These are phyloP conservation scores for Phacellophora camtschatica DNA, from an alignment of 30 jellyfish, hydroid and myxozoan genomes.

Conservation along the genomic window DNA sequence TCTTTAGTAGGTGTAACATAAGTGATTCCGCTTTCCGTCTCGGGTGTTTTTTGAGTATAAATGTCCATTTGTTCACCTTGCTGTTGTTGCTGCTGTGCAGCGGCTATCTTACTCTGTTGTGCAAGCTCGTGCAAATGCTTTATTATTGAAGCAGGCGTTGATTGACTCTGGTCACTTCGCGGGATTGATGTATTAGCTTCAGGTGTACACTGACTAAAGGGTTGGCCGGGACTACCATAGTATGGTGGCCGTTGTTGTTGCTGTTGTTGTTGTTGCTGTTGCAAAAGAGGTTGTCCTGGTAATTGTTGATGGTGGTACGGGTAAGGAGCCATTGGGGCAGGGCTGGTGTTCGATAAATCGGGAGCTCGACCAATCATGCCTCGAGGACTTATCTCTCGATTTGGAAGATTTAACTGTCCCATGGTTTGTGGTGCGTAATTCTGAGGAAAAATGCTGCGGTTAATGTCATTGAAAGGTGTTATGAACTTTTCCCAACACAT, in stretches of 20 bases:
- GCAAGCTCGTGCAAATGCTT: slow-evolving; percentile 59
- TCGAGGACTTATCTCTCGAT: slow-evolving; percentile 1
- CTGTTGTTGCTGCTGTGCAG: slow-evolving; percentile 16
- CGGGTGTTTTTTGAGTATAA: slow-evolving; percentile 44
- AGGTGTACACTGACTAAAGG: slow-evolving; percentile 23
- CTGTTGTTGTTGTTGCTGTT: slow-evolving; percentile 22
- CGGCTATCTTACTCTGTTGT: slow-evolving; percentile 29
- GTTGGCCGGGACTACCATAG: slow-evolving; percentile 2
- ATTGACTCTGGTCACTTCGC: background rate
- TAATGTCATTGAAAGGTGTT: no score
- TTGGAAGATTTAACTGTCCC: background rate
- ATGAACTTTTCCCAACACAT: no score
- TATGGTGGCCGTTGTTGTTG: slow-evolving; percentile 32
- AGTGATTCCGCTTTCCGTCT: slow-evolving; percentile 28
- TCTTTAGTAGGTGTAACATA: slow-evolving; percentile 32
- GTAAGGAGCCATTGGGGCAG: slow-evolving; percentile 17
- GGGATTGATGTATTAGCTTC: background rate
- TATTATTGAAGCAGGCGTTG: slow-evolving; percentile 43
- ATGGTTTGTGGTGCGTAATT: slow-evolving; percentile 12
- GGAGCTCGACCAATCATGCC: background rate
- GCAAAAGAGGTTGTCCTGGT: slow-evolving; percentile 14
- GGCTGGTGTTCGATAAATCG: background rate
- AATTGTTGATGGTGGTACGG: background rate
- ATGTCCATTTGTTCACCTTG: background rate
- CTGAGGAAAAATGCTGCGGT: background rate